Conservation (phyloP, 2,797 vertebrate genomes). For the Darevskia nairensis region DNA sequence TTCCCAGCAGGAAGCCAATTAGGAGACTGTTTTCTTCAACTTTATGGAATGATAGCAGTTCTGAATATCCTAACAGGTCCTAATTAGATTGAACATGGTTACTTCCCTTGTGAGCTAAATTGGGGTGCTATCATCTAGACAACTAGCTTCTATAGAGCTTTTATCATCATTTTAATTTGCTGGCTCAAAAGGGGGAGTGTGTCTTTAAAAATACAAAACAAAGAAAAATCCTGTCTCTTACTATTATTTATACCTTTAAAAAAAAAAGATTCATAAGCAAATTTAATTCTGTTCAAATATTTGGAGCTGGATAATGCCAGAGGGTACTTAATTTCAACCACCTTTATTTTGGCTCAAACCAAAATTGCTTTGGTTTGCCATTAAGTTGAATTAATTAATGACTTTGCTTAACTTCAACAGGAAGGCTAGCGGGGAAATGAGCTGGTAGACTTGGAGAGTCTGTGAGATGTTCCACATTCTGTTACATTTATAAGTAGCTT, state of each 20-base stretch:
- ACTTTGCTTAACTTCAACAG: background rate
- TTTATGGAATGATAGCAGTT: conserved; percentile 69
- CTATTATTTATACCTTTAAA: conserved; percentile 1
- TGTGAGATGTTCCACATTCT: background rate
- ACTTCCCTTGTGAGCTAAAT: conserved; percentile 50
- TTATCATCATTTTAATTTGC: conserved; percentile 60
- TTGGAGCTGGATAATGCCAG: conserved; percentile 30
- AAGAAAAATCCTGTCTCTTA: background rate
- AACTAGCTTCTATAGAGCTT: conserved; percentile 48
- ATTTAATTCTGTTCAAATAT: conserved; percentile 62
- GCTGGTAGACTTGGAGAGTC: background rate
- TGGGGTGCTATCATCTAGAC: conserved; percentile 60
- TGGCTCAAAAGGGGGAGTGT: conserved; percentile 50
- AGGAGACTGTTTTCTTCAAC: conserved; percentile 80
- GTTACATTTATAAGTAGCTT: background rate
- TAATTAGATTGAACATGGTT: conserved; percentile 81
- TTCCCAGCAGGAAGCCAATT: conserved; percentile 80
- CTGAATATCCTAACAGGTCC: conserved; percentile 79
- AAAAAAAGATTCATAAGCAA: conserved; percentile 23
- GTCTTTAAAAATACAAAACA: background rate
- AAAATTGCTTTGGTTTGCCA: conserved; percentile 43
- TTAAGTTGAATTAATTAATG: background rate
- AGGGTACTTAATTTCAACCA: background rate
- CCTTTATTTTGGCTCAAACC: background rate
- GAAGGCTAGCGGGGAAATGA: background rate